Evolutionary conservation across 2,113 vertebrate species (phyloP).

Genomic region (Trichechus manatus): DNA sequence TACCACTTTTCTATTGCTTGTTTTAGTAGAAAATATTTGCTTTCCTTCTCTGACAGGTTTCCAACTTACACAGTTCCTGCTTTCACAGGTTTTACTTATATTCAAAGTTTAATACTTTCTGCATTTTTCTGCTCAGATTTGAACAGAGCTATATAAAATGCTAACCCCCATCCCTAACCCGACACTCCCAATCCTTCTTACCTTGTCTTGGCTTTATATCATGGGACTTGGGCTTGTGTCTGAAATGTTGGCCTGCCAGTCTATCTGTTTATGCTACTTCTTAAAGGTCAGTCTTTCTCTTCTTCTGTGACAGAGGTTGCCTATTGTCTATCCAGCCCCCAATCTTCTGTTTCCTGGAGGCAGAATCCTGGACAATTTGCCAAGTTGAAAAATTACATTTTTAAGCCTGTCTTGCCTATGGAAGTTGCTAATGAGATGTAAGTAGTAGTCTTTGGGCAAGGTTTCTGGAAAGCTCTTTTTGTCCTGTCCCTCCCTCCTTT

Average conservation of each 20-base stretch:
- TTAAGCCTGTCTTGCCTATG: not conserved
- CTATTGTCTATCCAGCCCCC: not conserved
- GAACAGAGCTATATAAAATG: not conserved
- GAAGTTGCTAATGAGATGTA: not conserved
- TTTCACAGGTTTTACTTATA: no score
- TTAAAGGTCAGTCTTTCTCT: not conserved
- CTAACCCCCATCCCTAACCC: not conserved
- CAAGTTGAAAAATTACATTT: not conserved
- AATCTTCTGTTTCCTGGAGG: not conserved
- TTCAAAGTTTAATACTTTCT: not conserved
- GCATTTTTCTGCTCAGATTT: not conserved
- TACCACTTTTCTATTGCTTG: no score
- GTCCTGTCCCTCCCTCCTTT: not conserved
- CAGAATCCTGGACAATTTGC: not conserved
- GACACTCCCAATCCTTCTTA: no score
- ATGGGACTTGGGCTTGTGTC: not conserved
- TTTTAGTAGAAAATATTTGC: no score
- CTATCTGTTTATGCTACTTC: not conserved
- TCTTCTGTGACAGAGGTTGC: constrained; percentile 33
- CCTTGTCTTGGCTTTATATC: not conserved
- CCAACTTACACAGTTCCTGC: no score
- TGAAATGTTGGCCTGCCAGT: not conserved
- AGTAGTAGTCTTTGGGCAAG: not conserved
- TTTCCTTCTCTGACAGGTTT: no score
- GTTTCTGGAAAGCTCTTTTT: not conserved